Base-by-base conservation (phyloP, 2,113 vertebrate genomes). In the Hypanus sabinus region DNA sequence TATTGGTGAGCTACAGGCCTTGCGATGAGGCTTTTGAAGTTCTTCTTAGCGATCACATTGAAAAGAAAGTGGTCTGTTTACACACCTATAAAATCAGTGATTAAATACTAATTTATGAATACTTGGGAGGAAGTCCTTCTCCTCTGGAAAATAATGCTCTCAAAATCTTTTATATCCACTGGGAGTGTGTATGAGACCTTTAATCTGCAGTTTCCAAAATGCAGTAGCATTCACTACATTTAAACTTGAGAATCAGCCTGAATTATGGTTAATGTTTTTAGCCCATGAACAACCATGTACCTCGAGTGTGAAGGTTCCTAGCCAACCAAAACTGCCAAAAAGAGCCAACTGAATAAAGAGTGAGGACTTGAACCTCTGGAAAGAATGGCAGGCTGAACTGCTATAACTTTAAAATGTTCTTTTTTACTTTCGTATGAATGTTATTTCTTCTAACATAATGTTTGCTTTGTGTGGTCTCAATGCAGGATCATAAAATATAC, bases 401-500 rank as follows among this genome's bases (percentile, higher is more conserved):
- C 38, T 60, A 55, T 87, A 24, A n/a, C 12, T 1, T 90, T 90
- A n/a, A 20, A 7, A 68, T 68, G 5, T 68, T 46, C 70, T 46
- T 70, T 70, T 3, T 46, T 46, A 3, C 14, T 36, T 91, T 33
- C 36, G 3, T 18, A 46, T 68, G 60, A n/a, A n/a, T 33, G 65
- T 88, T 5, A 71, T 46, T 16, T 90, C 36, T 10, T 73, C 14
- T 73, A 55, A 93, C 30, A 16, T 93, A 93, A 93, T 2, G 30
- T 22, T 70, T 30, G 91, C 36, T 46, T 38, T 71, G n/a, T 77
- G 55, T 76, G 94, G 9, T 94, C 92, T 75, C n/a, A 94, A 38
- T 80, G 24, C 96, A 99, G 99, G 98, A 98, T 94, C 96, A 97
- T 60, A 99, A 99, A 94, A 95, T 99, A 2, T 99, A 99, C 0